Conservation (phyloP, 2,888 invertebrate species). For the Nemurella pictetii region DNA sequence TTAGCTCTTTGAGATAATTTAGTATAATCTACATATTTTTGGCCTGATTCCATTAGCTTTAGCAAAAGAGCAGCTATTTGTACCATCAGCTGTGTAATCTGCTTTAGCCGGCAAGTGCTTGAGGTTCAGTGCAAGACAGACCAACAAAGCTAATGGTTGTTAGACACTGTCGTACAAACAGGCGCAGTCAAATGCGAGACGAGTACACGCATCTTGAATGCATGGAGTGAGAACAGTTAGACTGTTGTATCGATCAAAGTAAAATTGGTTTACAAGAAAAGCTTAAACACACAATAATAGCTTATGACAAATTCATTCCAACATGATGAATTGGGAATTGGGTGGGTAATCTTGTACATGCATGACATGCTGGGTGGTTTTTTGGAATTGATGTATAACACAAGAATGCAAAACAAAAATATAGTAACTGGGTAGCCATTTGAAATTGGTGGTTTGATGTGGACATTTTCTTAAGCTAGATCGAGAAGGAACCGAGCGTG, state of each 20-base stretch:
- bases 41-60: neutral
- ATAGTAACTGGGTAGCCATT: neutral
- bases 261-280: neutral
- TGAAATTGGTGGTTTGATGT: neutral
- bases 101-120: neutral
- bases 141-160: neutral
- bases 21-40: too few relatives aligned
- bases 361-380: neutral
- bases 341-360: neutral
- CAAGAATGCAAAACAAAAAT: neutral
- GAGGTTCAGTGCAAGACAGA: neutral
- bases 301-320: neutral
- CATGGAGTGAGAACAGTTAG: constrained; percentile 5
- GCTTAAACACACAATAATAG: neutral
- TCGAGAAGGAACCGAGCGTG: neutral
- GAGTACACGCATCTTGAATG: constrained; percentile 6
- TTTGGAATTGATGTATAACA: neutral
- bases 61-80: neutral
- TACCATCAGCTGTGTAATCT: neutral
- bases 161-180: neutral
- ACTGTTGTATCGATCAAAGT: neutral
- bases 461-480: neutral
- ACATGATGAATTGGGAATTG: neutral
- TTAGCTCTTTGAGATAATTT: neutral
- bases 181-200: neutral